Percentiles rank a stretch among this genome's conserved stretches.
Evolutionary conservation across 2,888 invertebrate species (phyloP).

Genomic region (Parthenolecanium corni): DNA sequence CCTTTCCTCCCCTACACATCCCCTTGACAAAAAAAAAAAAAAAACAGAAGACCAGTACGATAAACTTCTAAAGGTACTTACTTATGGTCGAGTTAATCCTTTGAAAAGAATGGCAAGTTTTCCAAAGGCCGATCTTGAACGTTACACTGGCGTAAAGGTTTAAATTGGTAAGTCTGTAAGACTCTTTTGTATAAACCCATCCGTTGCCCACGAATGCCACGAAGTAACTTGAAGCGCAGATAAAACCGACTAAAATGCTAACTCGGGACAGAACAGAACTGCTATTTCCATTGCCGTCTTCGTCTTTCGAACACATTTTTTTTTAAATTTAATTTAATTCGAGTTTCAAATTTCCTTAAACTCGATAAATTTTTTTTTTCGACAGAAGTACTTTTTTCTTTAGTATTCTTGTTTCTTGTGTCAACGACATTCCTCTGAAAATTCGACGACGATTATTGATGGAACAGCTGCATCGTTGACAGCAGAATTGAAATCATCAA

Average conservation of each 20-base stretch:
- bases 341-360: neutral
- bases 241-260: conserved; percentile 26
- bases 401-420: neutral
- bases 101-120: conserved; percentile 27
- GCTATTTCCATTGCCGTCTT: conserved; percentile 13
- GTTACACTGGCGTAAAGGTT: conserved; percentile 27
- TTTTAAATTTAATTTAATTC: conserved; percentile 7
- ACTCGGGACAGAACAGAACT: conserved; percentile 15
- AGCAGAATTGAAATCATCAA: no score
- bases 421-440: neutral
- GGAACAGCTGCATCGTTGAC: no score
- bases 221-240: conserved; percentile 15
- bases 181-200: conserved; percentile 28
- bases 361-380: neutral
- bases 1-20: no score
- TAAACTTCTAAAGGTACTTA: conserved; percentile 27
- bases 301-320: conserved; percentile 21
- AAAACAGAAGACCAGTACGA: conserved; percentile 3
- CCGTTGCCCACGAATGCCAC: conserved; percentile 27
- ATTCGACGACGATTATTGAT: neutral
- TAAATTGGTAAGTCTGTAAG: conserved; percentile 27
- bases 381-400: neutral
- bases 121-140: conserved; percentile 28
- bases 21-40: conserved; percentile 3
- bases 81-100: conserved; percentile 29